phyloP scores from a whole-genome alignment of 1,140 invertebrate genomes.

The Cotesia glomerata region DNA sequence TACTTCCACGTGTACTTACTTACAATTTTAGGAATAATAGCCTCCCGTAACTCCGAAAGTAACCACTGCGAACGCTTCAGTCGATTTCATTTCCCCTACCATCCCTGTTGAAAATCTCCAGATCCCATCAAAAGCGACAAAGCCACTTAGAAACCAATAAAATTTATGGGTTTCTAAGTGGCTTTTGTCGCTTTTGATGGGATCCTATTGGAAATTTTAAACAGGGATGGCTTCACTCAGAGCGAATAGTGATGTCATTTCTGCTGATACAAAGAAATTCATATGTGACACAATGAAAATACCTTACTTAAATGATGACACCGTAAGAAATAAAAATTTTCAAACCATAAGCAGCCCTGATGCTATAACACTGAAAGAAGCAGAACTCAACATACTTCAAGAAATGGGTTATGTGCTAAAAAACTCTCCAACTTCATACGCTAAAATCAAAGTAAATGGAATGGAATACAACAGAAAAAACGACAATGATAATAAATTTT shows the following conservation, averaged over 20 bases:
- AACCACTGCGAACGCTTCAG: no score
- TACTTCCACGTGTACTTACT: no score
- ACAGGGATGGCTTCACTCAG: no score
- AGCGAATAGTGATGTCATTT: background rate
- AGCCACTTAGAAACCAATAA: no score
- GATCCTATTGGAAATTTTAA: no score
- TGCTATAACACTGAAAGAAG: background rate
- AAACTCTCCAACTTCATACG: background rate
- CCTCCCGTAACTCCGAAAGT: no score
- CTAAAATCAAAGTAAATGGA: background rate
- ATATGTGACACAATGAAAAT: background rate
- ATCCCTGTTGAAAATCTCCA: no score
- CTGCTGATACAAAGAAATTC: background rate
- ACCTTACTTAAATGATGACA: background rate
- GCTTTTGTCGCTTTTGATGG: no score
- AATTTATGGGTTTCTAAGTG: no score
- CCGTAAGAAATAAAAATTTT: background rate
- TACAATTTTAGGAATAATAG: no score
- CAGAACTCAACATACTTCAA: background rate
- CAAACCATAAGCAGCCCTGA: background rate
- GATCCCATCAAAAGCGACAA: no score
- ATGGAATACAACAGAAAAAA: background rate
- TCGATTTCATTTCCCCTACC: no score
- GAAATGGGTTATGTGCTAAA: background rate
- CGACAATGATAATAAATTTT: background rate